Percentiles rank a stretch among this genome's conserved stretches.
These are phyloP conservation scores for Folsomia candida DNA, from an alignment of 2,888 invertebrate species.

Conservation along the genomic window DNA sequence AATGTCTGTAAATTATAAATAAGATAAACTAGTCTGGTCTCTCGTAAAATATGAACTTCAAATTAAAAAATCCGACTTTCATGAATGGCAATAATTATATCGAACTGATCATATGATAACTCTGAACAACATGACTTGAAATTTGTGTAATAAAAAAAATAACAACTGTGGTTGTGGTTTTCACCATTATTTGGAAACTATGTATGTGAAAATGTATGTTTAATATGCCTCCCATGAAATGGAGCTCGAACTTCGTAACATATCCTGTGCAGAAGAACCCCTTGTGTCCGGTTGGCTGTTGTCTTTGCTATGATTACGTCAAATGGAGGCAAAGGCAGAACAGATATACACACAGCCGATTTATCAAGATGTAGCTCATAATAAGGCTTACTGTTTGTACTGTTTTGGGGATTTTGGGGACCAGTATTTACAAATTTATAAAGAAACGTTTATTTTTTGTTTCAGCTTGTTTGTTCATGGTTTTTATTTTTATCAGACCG, in stretches of 20 bases:
- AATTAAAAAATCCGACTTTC: too few relatives aligned
- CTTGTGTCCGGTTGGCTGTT: neutral
- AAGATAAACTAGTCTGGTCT: too few relatives aligned
- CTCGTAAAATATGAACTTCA: too few relatives aligned
- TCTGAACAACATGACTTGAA: too few relatives aligned
- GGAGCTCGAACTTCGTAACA: neutral
- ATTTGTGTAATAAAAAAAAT: too few relatives aligned
- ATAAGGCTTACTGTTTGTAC: neutral
- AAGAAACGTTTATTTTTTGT: neutral
- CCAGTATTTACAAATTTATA: too few relatives aligned
- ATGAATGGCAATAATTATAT: too few relatives aligned
- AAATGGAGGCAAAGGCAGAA: neutral
- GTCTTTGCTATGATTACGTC: neutral
- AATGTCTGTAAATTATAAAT: too few relatives aligned
- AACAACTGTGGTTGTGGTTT: neutral
- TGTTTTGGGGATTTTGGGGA: neutral
- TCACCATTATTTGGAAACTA: neutral
- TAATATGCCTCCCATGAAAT: neutral
- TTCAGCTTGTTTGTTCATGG: neutral
- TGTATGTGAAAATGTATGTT: neutral
- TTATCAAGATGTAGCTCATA: neutral
- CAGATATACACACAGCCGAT: too few relatives aligned
- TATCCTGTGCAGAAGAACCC: neutral
- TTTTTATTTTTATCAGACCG: neutral
- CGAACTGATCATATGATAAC: too few relatives aligned